These are phyloP conservation scores for Dugesia japonica DNA, from an alignment of 2,888 invertebrate genomes.

Conservation along the genomic window DNA sequence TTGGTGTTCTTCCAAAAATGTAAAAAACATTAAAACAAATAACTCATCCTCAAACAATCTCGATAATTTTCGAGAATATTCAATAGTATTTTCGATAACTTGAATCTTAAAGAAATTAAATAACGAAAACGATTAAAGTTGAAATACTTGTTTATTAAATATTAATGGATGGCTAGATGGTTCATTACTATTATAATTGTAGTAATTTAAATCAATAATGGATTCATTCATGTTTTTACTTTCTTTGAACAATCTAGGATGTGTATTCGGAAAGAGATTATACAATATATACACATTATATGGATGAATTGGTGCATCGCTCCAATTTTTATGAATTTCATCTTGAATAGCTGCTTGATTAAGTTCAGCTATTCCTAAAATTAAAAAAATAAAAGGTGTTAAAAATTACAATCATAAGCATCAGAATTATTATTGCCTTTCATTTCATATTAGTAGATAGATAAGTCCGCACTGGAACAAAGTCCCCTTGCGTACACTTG, in stretches of 20 bases:
- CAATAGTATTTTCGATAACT: background rate
- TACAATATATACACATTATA: conserved; percentile 1
- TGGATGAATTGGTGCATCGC: background rate
- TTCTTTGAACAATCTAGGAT: background rate
- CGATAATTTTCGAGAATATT: conserved; percentile 3
- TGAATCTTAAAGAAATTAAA: background rate
- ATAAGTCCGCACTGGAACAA: background rate
- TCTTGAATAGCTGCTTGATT: conserved; percentile 1
- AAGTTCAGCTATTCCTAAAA: background rate
- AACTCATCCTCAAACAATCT: background rate
- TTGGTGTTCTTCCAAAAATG: background rate
- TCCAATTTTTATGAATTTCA: conserved; percentile 15
- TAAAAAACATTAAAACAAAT: background rate
- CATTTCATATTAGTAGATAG: too few species aligned
- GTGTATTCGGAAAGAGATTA: background rate
- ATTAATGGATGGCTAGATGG: conserved; percentile 2
- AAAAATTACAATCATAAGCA: background rate
- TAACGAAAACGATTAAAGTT: background rate
- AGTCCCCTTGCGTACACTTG: background rate
- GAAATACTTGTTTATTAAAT: background rate
- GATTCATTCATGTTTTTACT: background rate
- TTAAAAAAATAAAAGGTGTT: background rate
- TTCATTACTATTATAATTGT: background rate
- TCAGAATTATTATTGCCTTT: too few species aligned
- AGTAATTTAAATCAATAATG: background rate